Evolutionary conservation across 2,113 vertebrate genomes (phyloP).

Genomic region (Heteronetta atricapilla): DNA sequence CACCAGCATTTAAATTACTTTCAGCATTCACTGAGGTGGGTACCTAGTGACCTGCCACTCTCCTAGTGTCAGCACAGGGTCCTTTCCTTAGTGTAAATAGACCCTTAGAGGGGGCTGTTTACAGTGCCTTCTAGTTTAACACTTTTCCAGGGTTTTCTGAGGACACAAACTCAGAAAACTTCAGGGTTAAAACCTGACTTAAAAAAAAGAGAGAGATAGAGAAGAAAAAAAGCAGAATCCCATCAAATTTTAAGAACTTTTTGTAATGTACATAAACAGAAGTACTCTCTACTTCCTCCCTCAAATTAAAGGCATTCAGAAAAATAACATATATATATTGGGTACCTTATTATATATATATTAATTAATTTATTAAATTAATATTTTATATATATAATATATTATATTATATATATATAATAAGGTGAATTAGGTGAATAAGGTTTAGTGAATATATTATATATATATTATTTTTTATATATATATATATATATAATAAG

Average conservation of each 20-base stretch:
- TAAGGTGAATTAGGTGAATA: too few relatives aligned
- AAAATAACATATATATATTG: slow-evolving; percentile 52
- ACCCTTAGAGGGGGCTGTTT: slow-evolving; percentile 27
- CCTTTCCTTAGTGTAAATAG: slow-evolving; percentile 7
- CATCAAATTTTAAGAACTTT: not conserved
- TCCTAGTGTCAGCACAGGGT: slow-evolving; percentile 18
- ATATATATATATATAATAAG: slow-evolving; percentile 63
- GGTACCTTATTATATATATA: too few relatives aligned
- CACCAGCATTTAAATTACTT: slow-evolving; percentile 38
- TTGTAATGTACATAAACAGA: slow-evolving; percentile 34
- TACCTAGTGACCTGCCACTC: slow-evolving; percentile 8
- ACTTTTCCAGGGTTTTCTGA: not conserved
- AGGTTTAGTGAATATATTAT: too few relatives aligned
- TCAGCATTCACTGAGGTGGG: not conserved
- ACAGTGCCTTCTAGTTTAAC: slow-evolving; percentile 27
- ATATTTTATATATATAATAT: too few relatives aligned
- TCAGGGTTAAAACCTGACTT: slow-evolving; percentile 46
- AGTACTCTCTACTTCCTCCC: slow-evolving; percentile 33
- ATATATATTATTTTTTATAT: not conserved
- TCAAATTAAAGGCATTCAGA: slow-evolving; percentile 70
- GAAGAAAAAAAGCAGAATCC: not conserved
- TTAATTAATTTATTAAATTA: too few relatives aligned
- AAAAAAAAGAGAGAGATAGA: not conserved
- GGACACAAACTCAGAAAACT: not conserved
- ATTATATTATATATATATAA: too few relatives aligned